Percentiles rank a stretch among this genome's conserved stretches.
phyloP scores from a whole-genome alignment of 2,888 invertebrate species.

The Euclidia mi region DNA sequence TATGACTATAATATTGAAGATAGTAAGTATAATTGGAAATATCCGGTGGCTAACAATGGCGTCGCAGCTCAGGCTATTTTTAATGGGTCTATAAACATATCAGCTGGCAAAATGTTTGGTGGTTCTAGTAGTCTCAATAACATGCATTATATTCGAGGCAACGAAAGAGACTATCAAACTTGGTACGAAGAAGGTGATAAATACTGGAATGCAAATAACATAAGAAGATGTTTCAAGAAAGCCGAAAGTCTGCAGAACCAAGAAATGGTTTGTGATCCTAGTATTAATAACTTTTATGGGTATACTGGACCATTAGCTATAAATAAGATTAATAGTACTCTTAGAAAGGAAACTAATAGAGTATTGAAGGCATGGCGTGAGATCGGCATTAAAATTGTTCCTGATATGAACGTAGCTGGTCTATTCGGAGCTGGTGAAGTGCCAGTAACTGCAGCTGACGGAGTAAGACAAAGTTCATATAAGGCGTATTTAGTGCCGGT shows the following conservation, averaged over 20 bases:
- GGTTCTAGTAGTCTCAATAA: conserved; percentile 89
- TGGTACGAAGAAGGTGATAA: conserved; percentile 88
- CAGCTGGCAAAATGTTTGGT: conserved; percentile 91
- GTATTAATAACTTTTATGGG: conserved; percentile 69
- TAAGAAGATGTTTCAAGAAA: conserved; percentile 83
- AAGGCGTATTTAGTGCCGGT: conserved; percentile 80
- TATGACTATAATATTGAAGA: conserved; percentile 58
- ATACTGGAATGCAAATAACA: conserved; percentile 88
- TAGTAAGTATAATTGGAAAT: conserved; percentile 93
- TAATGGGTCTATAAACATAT: conserved; percentile 77
- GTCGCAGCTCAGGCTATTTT: conserved; percentile 91
- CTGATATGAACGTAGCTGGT: conserved; percentile 78
- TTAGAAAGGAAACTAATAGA: conserved; percentile 63
- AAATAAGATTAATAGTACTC: conserved; percentile 80
- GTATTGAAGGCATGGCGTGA: conserved; percentile 78
- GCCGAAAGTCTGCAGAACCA: conserved; percentile 78
- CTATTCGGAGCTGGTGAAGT: conserved; percentile 82
- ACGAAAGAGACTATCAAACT: conserved; percentile 81
- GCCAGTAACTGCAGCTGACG: conserved; percentile 81
- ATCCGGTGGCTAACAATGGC: conserved; percentile 94
- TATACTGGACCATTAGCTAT: conserved; percentile 80
- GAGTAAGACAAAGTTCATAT: conserved; percentile 89
- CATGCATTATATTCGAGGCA: conserved; percentile 89
- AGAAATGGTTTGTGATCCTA: conserved; percentile 52
- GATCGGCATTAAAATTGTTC: conserved; percentile 75